phyloP scores from a whole-genome alignment of 2,113 vertebrate species.

The Riparia riparia region DNA sequence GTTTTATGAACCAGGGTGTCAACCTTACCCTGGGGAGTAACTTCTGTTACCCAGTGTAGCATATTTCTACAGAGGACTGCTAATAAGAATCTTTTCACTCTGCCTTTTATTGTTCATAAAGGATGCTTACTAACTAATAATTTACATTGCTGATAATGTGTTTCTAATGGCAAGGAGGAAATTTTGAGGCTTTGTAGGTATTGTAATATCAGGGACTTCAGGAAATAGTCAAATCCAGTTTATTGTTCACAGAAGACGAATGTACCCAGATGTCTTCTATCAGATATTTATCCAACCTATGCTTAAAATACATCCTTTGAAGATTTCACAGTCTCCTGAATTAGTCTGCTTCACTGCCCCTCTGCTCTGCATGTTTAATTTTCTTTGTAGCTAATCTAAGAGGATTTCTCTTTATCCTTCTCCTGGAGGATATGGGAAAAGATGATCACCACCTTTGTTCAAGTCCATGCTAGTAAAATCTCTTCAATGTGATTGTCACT shows the following conservation, averaged over 20 bases:
- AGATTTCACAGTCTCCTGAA: neutral
- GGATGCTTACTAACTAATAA: neutral
- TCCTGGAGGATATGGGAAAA: neutral
- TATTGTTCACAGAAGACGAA: neutral
- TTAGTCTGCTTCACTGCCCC: neutral
- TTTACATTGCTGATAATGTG: neutral
- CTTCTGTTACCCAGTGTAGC: neutral
- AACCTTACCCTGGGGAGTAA: neutral
- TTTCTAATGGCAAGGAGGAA: neutral
- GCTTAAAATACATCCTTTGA: neutral
- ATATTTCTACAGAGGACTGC: neutral
- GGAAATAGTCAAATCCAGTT: neutral
- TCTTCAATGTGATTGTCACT: neutral
- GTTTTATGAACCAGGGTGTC: neutral
- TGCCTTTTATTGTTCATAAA: neutral
- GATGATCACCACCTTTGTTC: neutral
- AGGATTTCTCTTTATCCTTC: constrained; percentile 38
- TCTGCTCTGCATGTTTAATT: constrained; percentile 22
- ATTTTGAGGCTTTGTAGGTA: neutral
- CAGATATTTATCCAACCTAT: neutral
- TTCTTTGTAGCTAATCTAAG: constrained; percentile 29
- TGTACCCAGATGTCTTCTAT: neutral
- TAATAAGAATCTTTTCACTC: neutral
- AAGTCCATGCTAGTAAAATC: neutral
- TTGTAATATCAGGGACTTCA: neutral